Evolutionary conservation across 2,113 vertebrate species (phyloP).

Genomic region (Rhinichthys klamathensis): DNA sequence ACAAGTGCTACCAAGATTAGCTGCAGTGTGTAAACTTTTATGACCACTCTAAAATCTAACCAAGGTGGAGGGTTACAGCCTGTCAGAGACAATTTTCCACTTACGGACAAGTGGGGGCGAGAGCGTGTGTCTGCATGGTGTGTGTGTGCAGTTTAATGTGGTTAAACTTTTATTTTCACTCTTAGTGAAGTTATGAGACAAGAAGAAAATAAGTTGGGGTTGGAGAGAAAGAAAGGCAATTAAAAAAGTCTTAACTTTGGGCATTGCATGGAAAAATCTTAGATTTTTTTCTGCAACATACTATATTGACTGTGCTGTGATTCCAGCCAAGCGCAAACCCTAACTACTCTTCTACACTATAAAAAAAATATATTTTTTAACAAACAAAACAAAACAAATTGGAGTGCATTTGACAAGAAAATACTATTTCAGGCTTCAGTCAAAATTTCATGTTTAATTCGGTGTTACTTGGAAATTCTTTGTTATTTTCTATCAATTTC

Average conservation of each 20-base stretch:
- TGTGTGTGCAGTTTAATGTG: constrained; percentile 17
- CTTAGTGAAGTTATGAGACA: background rate
- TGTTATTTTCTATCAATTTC: no score
- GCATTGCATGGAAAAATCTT: no score
- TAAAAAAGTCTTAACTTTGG: background rate
- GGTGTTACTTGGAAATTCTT: no score
- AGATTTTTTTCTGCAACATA: background rate
- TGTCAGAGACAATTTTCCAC: constrained; percentile 45
- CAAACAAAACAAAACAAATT: no score
- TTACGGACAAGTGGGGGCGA: constrained; percentile 20
- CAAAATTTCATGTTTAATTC: no score
- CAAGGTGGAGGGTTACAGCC: constrained; percentile 27
- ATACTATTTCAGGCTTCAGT: no score
- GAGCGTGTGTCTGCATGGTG: background rate
- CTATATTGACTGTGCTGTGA: no score
- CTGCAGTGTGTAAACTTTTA: constrained; percentile 46
- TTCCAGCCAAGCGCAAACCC: background rate
- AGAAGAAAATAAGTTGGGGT: background rate
- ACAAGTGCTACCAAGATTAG: constrained; percentile 43
- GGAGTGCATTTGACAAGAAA: no score
- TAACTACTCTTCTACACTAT: background rate
- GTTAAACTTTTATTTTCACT: constrained; percentile 7
- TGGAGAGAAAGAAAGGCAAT: background rate
- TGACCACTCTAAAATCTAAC: constrained; percentile 32
- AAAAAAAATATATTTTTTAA: no score